Percentiles rank a stretch among this genome's conserved stretches.
Evolutionary conservation across 2,113 vertebrate species (phyloP).

Genomic region (Pachypanchax playfairii): DNA sequence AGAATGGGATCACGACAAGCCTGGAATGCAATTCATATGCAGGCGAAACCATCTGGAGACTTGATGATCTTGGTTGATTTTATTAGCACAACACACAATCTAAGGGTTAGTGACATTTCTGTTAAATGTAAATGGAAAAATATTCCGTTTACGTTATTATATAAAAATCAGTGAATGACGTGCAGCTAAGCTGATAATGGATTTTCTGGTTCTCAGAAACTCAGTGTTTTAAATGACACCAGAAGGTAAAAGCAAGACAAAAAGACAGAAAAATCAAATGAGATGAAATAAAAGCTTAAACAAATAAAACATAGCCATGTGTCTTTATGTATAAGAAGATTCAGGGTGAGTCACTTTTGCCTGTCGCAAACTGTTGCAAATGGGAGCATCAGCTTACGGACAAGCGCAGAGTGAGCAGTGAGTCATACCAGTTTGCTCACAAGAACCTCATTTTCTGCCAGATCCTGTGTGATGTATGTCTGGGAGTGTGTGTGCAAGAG

Average conservation of each 20-base stretch:
- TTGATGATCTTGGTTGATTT: too few species aligned
- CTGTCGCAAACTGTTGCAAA: constrained; percentile 32
- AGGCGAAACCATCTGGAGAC: too few species aligned
- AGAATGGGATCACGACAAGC: constrained; percentile 3
- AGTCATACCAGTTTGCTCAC: constrained; percentile 54
- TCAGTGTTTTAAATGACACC: not conserved
- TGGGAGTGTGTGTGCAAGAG: not conserved
- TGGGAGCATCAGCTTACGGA: constrained; percentile 38
- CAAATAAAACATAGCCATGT: constrained; percentile 15
- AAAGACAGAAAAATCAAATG: not conserved
- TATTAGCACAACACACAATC: not conserved
- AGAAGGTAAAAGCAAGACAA: not conserved
- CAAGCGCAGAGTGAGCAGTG: constrained; percentile 43
- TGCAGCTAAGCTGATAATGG: not conserved
- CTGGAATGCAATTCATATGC: too few species aligned
- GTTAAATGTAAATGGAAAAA: not conserved
- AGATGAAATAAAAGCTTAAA: constrained; percentile 3
- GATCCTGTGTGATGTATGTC: constrained; percentile 40
- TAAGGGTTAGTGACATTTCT: not conserved
- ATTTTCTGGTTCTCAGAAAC: too few species aligned
- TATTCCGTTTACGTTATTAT: not conserved
- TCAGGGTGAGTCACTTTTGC: constrained; percentile 27
- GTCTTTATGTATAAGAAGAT: constrained; percentile 14
- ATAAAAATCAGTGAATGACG: not conserved
- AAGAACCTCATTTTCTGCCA: constrained; percentile 40